Evolutionary conservation across 1,140 invertebrate genomes (phyloP).

Genomic region (Asobara japonica): DNA sequence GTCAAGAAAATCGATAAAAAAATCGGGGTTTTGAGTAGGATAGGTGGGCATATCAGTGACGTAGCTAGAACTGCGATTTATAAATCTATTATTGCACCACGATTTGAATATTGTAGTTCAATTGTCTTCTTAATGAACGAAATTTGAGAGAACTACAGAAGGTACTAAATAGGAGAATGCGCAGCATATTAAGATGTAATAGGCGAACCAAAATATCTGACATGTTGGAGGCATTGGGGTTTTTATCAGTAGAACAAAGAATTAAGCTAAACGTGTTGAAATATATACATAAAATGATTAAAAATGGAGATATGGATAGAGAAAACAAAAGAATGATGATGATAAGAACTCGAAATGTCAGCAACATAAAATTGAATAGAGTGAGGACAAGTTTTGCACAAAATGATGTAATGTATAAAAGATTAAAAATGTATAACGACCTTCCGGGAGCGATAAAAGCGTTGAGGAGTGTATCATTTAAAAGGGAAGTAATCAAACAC

Average conservation of each 20-base stretch:
- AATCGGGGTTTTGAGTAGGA: background rate
- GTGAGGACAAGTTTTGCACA: too few relatives aligned
- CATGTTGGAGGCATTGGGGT: conserved; percentile 31
- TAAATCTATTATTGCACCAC: conserved; percentile 2
- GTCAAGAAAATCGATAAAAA: background rate
- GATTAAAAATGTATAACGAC: too few relatives aligned
- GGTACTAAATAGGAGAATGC: conserved; percentile 27
- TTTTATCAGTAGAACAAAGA: conserved; percentile 18
- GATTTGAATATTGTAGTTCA: conserved; percentile 31
- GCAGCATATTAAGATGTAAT: conserved; percentile 27
- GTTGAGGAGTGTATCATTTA: too few relatives aligned
- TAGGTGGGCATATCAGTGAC: conserved; percentile 5
- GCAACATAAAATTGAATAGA: too few relatives aligned
- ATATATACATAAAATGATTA: too few relatives aligned
- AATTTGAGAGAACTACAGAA: conserved; percentile 23
- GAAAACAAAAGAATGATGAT: too few relatives aligned
- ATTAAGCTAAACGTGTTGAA: conserved; percentile 11
- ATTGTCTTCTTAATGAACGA: conserved; percentile 24
- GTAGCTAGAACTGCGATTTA: background rate
- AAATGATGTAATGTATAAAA: too few relatives aligned
- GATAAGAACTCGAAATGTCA: too few relatives aligned
- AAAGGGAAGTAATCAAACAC: too few relatives aligned
- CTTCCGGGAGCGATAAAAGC: too few relatives aligned
- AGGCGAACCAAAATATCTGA: conserved; percentile 14
- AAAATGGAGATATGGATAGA: too few relatives aligned